Conservation (phyloP, 2,797 vertebrate species). For the Limosa lapponica region DNA sequence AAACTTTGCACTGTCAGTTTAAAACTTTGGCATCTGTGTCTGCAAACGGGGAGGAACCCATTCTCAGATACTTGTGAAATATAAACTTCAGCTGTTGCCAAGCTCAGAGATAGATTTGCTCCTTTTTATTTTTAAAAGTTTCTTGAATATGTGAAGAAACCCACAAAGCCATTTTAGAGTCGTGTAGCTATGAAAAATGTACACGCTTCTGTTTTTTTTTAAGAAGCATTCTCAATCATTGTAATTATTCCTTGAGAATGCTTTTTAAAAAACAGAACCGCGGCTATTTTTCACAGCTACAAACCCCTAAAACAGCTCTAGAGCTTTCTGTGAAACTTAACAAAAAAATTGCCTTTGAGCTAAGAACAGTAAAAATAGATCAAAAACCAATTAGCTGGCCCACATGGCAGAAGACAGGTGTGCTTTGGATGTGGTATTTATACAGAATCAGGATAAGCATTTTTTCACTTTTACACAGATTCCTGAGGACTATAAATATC, state of each 20-base stretch:
- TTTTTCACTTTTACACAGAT: constrained; percentile 34
- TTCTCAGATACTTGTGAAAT: constrained; percentile 68
- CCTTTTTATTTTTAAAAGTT: constrained; percentile 70
- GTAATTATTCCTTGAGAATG: constrained; percentile 54
- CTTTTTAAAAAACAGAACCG: constrained; percentile 32
- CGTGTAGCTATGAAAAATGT: constrained; percentile 19
- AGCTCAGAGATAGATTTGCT: constrained; percentile 61
- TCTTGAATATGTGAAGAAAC: constrained; percentile 51
- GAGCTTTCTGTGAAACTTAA: constrained; percentile 55
- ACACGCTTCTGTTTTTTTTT: not conserved
- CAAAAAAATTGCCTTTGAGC: constrained; percentile 53
- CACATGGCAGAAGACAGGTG: constrained; percentile 65
- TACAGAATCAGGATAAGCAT: constrained; percentile 36
- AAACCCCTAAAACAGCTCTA: constrained; percentile 51
- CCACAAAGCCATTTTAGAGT: constrained; percentile 52
- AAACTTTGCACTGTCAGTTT: constrained; percentile 60
- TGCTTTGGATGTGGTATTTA: constrained; percentile 58
- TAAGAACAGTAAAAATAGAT: constrained; percentile 68
- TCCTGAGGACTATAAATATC: constrained; percentile 38
- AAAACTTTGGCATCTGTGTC: constrained; percentile 58
- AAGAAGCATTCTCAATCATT: constrained; percentile 54
- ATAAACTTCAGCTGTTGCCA: constrained; percentile 62
- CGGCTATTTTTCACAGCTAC: constrained; percentile 56
- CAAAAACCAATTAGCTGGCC: constrained; percentile 67
- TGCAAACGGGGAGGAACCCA: constrained; percentile 66